Evolutionary conservation across 2,113 vertebrate species (phyloP).

Genomic region (Fregetta grallaria): DNA sequence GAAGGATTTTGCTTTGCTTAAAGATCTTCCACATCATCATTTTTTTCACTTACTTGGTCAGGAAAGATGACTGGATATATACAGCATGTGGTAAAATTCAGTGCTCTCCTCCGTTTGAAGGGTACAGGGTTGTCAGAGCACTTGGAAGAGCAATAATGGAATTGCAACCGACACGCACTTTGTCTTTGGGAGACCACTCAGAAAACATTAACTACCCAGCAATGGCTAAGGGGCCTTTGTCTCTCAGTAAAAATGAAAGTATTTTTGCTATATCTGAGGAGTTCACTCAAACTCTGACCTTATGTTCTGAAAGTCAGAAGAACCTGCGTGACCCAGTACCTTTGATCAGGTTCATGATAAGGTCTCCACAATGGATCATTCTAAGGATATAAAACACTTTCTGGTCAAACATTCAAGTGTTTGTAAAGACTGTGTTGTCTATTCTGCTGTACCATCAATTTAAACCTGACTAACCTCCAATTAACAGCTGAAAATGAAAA

Average conservation of each 20-base stretch:
- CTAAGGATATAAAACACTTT: slow-evolving; percentile 2
- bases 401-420: neutral
- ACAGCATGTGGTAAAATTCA: neutral
- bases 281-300: slow-evolving; percentile 25
- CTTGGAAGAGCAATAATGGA: neutral
- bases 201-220: slow-evolving; percentile 44
- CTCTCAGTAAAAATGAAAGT: slow-evolving; percentile 40
- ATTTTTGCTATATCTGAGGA: neutral
- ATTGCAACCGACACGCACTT: neutral
- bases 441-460: neutral
- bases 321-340: neutral
- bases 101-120: neutral
- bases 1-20: slow-evolving; percentile 51
- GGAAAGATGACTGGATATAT: neutral
- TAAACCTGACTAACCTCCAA: neutral
- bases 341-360: neutral
- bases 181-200: slow-evolving; percentile 23
- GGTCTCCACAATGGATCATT: neutral
- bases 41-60: neutral
- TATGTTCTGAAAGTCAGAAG: slow-evolving; percentile 24
- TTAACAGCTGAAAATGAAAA: neutral
- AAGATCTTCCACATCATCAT: neutral
- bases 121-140: neutral
- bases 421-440: neutral
- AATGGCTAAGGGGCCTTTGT: neutral